These are phyloP conservation scores for Pleuronectes platessa DNA, from an alignment of 2,113 vertebrate species.

Conservation along the genomic window DNA sequence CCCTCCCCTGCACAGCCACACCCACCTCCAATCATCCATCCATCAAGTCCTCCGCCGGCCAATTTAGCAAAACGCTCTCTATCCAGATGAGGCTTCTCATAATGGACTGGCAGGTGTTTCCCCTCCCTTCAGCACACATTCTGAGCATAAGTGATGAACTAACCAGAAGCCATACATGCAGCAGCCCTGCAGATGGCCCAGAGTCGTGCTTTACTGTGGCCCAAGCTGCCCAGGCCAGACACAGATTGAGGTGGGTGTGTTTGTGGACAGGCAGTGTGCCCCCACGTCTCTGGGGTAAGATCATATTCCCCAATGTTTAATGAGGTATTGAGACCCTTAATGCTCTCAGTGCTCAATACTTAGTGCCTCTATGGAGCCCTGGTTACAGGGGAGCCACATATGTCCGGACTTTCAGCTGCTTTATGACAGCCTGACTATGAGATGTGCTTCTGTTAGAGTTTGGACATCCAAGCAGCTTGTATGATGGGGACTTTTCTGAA, in stretches of 20 bases:
- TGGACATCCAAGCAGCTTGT: no score
- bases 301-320: constrained; percentile 70
- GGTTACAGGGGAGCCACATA: constrained; percentile 39
- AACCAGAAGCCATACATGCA: constrained; percentile 49
- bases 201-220: constrained; percentile 42
- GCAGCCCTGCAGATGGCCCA: constrained; percentile 66
- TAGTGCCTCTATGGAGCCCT: constrained; percentile 42
- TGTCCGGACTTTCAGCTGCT: constrained; percentile 39
- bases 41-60: constrained; percentile 7
- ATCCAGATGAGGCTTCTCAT: constrained; percentile 59
- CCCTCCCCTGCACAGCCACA: neutral
- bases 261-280: neutral
- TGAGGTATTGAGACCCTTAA: constrained; percentile 73
- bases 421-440: constrained; percentile 37
- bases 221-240: constrained; percentile 21
- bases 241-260: constrained; percentile 43
- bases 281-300: constrained; percentile 60
- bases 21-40: constrained; percentile 5
- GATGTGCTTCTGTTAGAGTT: neutral
- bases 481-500: no score
- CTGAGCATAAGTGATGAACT: constrained; percentile 35
- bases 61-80: constrained; percentile 36
- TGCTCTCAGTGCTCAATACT: constrained; percentile 43
- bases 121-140: constrained; percentile 10
- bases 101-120: constrained; percentile 67